phyloP scores from a whole-genome alignment of 2,797 vertebrate species.

The Enteromius anoplus region DNA sequence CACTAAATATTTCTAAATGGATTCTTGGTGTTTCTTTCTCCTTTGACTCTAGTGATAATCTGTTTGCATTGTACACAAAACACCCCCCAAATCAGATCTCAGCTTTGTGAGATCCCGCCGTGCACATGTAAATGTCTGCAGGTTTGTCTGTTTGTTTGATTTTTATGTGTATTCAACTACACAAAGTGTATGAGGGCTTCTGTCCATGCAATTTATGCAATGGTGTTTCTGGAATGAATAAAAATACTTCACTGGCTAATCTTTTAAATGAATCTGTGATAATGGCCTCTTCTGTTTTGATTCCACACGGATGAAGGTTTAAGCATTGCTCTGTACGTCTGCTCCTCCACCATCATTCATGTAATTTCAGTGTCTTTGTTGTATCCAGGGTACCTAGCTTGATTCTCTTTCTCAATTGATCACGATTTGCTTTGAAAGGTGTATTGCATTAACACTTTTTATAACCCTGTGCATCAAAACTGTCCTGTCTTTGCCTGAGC shows the following conservation, averaged over 20 bases:
- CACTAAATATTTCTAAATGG: slow-evolving; percentile 55
- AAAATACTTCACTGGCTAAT: slow-evolving; percentile 34
- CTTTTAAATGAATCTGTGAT: slow-evolving; percentile 29
- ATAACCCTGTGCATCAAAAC: slow-evolving; percentile 34
- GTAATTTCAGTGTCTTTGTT: slow-evolving; percentile 29
- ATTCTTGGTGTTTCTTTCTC: slow-evolving; percentile 38
- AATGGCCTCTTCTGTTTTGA: slow-evolving; percentile 29
- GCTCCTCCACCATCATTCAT: background rate
- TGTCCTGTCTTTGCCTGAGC: slow-evolving; percentile 33
- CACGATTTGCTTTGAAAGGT: slow-evolving; percentile 11
- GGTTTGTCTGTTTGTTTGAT: background rate
- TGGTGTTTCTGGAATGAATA: slow-evolving; percentile 27
- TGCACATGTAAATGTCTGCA: slow-evolving; percentile 3
- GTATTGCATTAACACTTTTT: slow-evolving; percentile 42
- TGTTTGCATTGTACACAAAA: slow-evolving; percentile 42
- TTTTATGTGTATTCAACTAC: slow-evolving; percentile 19
- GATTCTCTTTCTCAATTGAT: slow-evolving; percentile 14
- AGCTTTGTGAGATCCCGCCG: slow-evolving; percentile 9
- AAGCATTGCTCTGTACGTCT: background rate
- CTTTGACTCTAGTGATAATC: slow-evolving; percentile 32
- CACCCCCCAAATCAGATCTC: background rate
- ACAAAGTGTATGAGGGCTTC: slow-evolving; percentile 28
- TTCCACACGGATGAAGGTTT: background rate
- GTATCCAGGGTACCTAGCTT: slow-evolving; percentile 38
- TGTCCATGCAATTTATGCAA: slow-evolving; percentile 22